Evolutionary conservation across 2,888 invertebrate species (phyloP).

Genomic region (Hofmannophila pseudospretella): DNA sequence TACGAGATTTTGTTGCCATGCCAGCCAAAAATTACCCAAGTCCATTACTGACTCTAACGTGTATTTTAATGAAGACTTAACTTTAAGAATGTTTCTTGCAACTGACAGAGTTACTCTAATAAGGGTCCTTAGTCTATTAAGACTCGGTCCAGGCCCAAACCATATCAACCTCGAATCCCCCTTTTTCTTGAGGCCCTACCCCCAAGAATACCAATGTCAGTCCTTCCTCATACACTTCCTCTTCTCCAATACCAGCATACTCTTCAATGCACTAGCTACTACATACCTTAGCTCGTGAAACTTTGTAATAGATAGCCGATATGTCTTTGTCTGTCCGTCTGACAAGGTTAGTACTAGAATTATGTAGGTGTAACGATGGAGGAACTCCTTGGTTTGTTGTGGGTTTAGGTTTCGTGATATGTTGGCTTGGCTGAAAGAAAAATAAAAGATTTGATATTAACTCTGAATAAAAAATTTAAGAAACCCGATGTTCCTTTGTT

Average conservation of each 20-base stretch:
- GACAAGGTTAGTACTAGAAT: slow-evolving; percentile 45
- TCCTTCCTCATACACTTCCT: slow-evolving; percentile 60
- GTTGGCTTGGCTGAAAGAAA: slow-evolving; percentile 49
- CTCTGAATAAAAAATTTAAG: too few species aligned
- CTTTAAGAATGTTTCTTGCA: too few species aligned
- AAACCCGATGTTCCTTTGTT: too few species aligned
- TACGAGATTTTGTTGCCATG: too few species aligned
- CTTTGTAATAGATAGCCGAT: slow-evolving; percentile 44
- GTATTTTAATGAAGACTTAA: too few species aligned
- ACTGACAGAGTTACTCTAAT: too few species aligned
- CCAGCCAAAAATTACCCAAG: too few species aligned
- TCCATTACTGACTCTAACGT: too few species aligned
- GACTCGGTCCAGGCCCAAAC: too few species aligned
- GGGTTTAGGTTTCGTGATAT: slow-evolving; percentile 28
- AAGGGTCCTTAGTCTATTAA: too few species aligned
- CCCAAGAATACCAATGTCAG: slow-evolving; percentile 40
- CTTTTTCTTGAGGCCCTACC: too few species aligned
- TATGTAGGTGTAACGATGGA: slow-evolving; percentile 38
- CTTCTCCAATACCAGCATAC: slow-evolving; percentile 54
- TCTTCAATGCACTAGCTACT: slow-evolving; percentile 55
- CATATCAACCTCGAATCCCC: not conserved
- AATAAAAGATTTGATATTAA: too few species aligned
- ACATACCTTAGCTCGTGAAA: slow-evolving; percentile 53
- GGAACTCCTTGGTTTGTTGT: slow-evolving; percentile 33
- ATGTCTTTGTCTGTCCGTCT: slow-evolving; percentile 35